phyloP scores from a whole-genome alignment of 2,888 invertebrate genomes.

The Limnephilus rhombicus region DNA sequence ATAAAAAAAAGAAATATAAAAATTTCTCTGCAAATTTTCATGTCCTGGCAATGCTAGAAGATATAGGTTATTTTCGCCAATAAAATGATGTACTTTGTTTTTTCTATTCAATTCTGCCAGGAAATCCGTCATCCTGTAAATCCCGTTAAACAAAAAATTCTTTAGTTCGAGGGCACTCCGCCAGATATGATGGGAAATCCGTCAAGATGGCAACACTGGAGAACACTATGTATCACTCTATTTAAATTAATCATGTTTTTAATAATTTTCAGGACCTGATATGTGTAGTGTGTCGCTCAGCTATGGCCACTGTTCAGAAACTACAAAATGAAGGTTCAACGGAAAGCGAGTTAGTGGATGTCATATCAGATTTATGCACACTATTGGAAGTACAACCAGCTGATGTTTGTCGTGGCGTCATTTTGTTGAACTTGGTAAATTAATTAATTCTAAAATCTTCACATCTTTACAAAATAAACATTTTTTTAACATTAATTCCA shows the following conservation, averaged over 20 bases:
- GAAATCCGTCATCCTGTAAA: too few relatives aligned
- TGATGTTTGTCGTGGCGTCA: slow-evolving; percentile 80
- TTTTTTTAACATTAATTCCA: too few relatives aligned
- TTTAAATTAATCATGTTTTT: background rate
- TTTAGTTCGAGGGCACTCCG: too few relatives aligned
- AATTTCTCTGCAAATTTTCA: too few relatives aligned
- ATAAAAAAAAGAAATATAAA: too few relatives aligned
- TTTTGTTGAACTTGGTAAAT: slow-evolving; percentile 79
- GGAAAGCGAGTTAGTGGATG: slow-evolving; percentile 72
- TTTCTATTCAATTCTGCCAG: too few relatives aligned
- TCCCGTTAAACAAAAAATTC: too few relatives aligned
- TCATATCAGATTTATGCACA: slow-evolving; percentile 77
- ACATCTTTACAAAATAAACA: background rate
- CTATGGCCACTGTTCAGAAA: slow-evolving; percentile 71
- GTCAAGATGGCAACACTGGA: too few relatives aligned
- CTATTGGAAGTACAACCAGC: slow-evolving; percentile 78
- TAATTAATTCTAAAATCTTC: background rate
- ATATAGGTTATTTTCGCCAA: too few relatives aligned
- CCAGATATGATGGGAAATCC: too few relatives aligned
- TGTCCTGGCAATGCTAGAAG: too few relatives aligned
- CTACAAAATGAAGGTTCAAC: slow-evolving; percentile 75
- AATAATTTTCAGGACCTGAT: slow-evolving; percentile 69
- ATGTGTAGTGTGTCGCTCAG: slow-evolving; percentile 76
- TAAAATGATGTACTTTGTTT: too few relatives aligned
- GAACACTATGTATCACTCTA: background rate